Evolutionary conservation across 1,140 invertebrate species (phyloP), one percentile per base, ranked within the genome.

Genomic region (Lordiphosa stackelbergi): DNA sequence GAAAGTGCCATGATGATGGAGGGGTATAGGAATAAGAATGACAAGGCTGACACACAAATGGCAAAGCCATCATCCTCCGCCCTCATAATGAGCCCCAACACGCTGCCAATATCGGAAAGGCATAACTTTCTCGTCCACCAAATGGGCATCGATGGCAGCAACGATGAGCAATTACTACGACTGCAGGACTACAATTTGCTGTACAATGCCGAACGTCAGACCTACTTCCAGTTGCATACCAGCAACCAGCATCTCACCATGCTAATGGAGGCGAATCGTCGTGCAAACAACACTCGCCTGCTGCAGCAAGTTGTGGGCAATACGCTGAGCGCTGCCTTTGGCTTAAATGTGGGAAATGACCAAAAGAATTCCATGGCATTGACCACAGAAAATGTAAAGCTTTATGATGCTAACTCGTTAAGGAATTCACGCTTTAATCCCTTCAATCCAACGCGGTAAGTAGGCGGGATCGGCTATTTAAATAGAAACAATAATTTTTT

Each of bases 391-490:
- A 68, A 56, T 31, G 68, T 86, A 28, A 51, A 65, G 13, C 73
- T 86, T 36, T 86, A 86, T 46, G 75, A 87, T 71, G 77, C 77
- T 6, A 49, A 41, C 45, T 83, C 85, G 2, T 62, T 87, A 54
- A 70, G 85, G 11, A 62, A 78, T 22, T 85, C 85, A 35, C 71
- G 65, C 28, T 87, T 73, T 41, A 86, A 75, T 77, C 85, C 85
- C 28, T 86, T 86, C 59, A 72, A 87, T 61, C 85, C 85, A 31
- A 87, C 85, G 5, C 66, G 86, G 86, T 87, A 22, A 73, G 77
- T 63, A 5, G 22, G 22, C 5, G 31, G 1, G 24, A 19, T 19
- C 19, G 19, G 3, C 19, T 19, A 19, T 19, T 19, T 19, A 19
- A 4, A 19, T 19, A 19, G 19, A 19, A 19, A 19, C 19, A 19